These are phyloP conservation scores for Agapornis roseicollis DNA, from an alignment of 2,113 vertebrate genomes.

Conservation along the genomic window DNA sequence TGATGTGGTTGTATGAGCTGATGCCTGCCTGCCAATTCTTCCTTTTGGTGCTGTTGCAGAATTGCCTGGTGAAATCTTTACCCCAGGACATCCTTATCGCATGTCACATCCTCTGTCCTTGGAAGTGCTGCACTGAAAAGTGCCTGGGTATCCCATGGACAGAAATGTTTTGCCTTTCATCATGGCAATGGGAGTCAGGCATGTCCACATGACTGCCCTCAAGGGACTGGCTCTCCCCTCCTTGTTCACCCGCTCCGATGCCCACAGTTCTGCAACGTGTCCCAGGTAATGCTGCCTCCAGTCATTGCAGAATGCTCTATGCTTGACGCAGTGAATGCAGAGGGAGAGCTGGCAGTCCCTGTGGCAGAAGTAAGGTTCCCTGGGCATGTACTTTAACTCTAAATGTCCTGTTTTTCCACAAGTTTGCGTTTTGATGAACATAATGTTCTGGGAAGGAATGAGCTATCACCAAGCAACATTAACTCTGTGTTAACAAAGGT, in stretches of 20 bases:
- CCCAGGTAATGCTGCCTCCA: not conserved
- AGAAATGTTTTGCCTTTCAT: not conserved
- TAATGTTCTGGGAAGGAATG: slow-evolving; percentile 42
- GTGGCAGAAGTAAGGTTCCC: slow-evolving; percentile 3
- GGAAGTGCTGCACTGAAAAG: not conserved
- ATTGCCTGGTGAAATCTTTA: not conserved
- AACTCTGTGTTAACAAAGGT: slow-evolving; percentile 64
- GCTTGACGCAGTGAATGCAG: not conserved
- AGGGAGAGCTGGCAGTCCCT: slow-evolving; percentile 1
- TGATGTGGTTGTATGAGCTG: not conserved
- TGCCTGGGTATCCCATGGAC: not conserved
- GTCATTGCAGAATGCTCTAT: not conserved
- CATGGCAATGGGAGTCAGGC: not conserved
- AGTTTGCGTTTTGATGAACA: slow-evolving; percentile 43
- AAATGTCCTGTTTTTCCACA: slow-evolving; percentile 59
- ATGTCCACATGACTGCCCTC: fast-evolving
- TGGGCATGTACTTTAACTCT: slow-evolving; percentile 44
- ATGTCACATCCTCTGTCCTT: not conserved
- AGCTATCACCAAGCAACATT: slow-evolving; percentile 64
- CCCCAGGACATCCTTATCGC: not conserved
- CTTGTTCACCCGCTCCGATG: fast-evolving
- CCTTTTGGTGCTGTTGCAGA: not conserved
- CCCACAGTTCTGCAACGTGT: not conserved
- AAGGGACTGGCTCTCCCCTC: not conserved
- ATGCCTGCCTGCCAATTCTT: not conserved